Evolutionary conservation across 2,113 vertebrate species (phyloP).

Genomic region (Vimba vimba): DNA sequence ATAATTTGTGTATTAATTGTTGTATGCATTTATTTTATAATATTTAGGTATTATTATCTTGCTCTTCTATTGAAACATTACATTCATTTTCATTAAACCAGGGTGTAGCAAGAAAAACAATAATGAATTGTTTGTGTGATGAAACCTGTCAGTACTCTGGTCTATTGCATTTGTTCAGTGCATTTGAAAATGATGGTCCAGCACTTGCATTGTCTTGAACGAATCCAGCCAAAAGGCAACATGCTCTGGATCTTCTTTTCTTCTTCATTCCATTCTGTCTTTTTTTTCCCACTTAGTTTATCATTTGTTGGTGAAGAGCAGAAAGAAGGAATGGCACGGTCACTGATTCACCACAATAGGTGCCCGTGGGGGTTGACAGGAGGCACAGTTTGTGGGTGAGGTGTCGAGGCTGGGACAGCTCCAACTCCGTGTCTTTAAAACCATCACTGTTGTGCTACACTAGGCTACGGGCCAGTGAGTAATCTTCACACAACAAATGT

Average conservation of each 20-base stretch:
- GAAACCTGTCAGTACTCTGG: conserved; percentile 15
- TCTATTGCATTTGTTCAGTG: conserved; percentile 56
- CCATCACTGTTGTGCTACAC: conserved; percentile 49
- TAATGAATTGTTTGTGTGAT: conserved; percentile 9
- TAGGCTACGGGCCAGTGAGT: conserved; percentile 75
- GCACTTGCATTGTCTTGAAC: conserved; percentile 72
- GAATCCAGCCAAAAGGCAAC: conserved; percentile 66
- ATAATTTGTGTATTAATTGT: too few species aligned
- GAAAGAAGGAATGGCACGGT: conserved; percentile 74
- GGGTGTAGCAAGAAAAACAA: neutral
- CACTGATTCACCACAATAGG: conserved; percentile 79
- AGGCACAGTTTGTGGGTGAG: conserved; percentile 69
- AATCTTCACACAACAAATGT: conserved; percentile 73
- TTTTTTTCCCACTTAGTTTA: conserved; percentile 60
- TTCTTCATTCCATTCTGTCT: conserved; percentile 69
- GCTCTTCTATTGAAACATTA: conserved; percentile 13
- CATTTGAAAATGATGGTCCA: conserved; percentile 73
- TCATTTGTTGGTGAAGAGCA: conserved; percentile 76
- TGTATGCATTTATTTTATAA: too few species aligned
- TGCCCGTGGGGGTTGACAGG: conserved; percentile 72
- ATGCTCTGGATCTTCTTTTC: conserved; percentile 72
- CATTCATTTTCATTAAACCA: neutral
- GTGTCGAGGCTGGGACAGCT: conserved; percentile 74
- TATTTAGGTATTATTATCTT: neutral
- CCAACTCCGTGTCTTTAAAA: conserved; percentile 75